Conservation (phyloP, 1,140 invertebrate species). For the Nasonia longicornis region DNA sequence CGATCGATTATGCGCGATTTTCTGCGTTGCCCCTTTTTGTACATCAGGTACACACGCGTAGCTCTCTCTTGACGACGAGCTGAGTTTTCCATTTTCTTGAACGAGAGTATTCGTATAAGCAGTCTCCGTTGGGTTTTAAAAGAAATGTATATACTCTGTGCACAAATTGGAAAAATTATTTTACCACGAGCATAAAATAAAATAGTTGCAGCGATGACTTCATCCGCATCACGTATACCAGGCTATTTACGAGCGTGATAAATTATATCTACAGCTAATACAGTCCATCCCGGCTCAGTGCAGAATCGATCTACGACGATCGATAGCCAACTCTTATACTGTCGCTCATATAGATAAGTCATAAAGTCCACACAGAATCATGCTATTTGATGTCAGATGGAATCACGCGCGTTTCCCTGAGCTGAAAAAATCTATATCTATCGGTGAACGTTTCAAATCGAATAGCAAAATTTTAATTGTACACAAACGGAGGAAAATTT, state of each 20-base stretch:
- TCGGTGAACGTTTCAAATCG: neutral
- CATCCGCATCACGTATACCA: neutral
- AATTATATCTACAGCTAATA: neutral
- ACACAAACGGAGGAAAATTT: neutral
- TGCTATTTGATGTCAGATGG: neutral
- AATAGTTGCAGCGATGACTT: neutral
- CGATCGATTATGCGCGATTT: conserved; percentile 22
- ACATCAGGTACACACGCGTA: no score
- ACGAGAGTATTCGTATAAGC: no score
- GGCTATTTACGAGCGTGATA: neutral
- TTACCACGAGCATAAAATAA: neutral
- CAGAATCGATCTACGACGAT: neutral
- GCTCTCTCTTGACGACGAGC: neutral
- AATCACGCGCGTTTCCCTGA: neutral
- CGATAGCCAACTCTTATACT: neutral
- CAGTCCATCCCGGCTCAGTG: neutral
- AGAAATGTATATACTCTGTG: no score
- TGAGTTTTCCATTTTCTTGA: no score
- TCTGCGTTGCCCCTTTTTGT: conserved; percentile 6
- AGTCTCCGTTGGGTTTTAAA: no score
- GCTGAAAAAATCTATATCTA: neutral
- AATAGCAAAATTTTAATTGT: neutral
- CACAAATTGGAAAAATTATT: neutral
- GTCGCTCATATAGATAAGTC: neutral
- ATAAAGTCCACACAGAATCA: neutral